Evolutionary conservation across 2,797 vertebrate species (phyloP).

Genomic region (Propithecus deckenii): DNA sequence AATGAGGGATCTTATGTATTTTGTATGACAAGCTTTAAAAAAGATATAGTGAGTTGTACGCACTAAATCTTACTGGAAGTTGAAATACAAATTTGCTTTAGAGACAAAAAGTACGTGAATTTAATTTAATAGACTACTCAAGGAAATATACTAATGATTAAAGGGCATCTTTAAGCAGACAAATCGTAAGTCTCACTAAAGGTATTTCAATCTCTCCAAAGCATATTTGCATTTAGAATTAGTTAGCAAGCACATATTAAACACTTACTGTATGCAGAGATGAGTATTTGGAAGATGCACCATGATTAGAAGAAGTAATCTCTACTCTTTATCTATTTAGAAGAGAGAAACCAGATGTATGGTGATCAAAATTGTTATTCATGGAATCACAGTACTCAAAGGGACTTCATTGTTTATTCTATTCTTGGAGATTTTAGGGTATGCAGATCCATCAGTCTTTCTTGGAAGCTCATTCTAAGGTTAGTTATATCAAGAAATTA

Average conservation of each 20-base stretch:
- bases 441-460: neutral
- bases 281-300: neutral
- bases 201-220: neutral
- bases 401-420: slow-evolving; percentile 9
- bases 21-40: neutral
- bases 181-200: neutral
- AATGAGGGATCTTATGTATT: neutral
- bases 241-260: slow-evolving; percentile 34
- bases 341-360: neutral
- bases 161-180: neutral
- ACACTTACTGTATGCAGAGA: neutral
- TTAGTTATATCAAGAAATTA: neutral
- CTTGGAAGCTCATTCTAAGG: slow-evolving; percentile 6
- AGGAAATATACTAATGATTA: slow-evolving; percentile 8
- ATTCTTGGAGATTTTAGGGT: neutral
- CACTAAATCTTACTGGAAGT: slow-evolving; percentile 3
- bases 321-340: neutral
- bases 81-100: slow-evolving; percentile 24
- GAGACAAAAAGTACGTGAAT: neutral
- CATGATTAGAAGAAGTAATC: neutral
- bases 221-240: neutral
- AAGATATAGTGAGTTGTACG: neutral
- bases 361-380: slow-evolving; percentile 27
- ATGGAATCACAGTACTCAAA: neutral
- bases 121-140: neutral